Evolutionary conservation across 2,797 vertebrate species (phyloP).

Genomic region (Heterohyrax brucei): DNA sequence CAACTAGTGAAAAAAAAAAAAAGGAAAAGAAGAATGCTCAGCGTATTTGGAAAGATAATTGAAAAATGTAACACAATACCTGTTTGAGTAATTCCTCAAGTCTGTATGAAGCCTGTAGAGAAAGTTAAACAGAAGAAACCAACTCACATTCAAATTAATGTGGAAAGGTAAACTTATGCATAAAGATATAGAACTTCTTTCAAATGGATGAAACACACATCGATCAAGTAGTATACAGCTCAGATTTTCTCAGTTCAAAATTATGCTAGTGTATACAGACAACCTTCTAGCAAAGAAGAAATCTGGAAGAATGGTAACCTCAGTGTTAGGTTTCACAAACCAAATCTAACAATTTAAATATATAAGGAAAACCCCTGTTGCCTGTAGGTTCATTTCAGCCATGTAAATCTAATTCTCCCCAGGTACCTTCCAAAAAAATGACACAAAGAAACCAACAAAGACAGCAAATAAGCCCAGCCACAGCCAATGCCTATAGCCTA

Average conservation of each 20-base stretch:
- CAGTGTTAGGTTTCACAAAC: background rate
- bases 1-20: background rate
- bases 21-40: background rate
- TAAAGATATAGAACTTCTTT: slow-evolving; percentile 28
- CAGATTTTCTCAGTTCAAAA: background rate
- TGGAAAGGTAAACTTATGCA: background rate
- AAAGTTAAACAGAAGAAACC: slow-evolving; percentile 53
- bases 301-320: background rate
- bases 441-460: background rate
- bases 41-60: slow-evolving; percentile 71
- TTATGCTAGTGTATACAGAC: background rate
- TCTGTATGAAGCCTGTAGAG: slow-evolving; percentile 40
- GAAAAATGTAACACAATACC: slow-evolving; percentile 61
- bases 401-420: background rate
- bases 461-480: background rate
- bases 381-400: background rate
- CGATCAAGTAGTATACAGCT: background rate
- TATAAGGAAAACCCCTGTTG: background rate
- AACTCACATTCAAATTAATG: slow-evolving; percentile 52
- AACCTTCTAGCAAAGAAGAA: background rate
- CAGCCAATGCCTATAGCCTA: background rate
- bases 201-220: slow-evolving; percentile 11
- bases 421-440: background rate
- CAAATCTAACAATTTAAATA: background rate
- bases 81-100: slow-evolving; percentile 57